Base-by-base conservation (phyloP, 2,113 vertebrate species). In the Equus przewalskii region DNA sequence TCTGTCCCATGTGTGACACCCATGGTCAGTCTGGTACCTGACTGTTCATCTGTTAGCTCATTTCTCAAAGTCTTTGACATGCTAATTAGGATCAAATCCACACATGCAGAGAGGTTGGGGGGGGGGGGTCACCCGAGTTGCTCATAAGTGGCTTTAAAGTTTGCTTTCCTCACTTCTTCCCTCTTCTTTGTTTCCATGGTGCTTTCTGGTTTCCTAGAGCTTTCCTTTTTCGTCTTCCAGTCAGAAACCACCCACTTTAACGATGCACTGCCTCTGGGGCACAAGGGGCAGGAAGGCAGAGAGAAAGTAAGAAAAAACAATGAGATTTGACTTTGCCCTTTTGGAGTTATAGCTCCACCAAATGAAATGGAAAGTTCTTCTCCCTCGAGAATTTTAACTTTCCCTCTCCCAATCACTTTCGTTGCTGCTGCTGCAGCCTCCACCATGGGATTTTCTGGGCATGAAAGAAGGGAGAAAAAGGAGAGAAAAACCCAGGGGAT, bases 401-500 rank as follows among this genome's bases (percentile, higher is more conserved):
- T 95, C 56, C 73, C 79, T 92, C 8, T 89, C 60, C 54, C 36
- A 82, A 8, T 94, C 73, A 87, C 0, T 91, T 62, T 97, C 14
- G 28, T 90, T 90, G 56, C n/a, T 96, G 10, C 73, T 82, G 60
- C 4, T 56, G 87, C 33, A 94, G 9, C 62, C 44, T 96, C 46
- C 49, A 96, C 81, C 41, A 76, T 96, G 85, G 51, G 70, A 97
- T 97, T 95, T 97, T 96, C 85, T 76, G 88, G 76, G 28, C 81
- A 76, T 21, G 14, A 86, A 54, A 96, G 26, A 95, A 89, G 54
- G 54, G 41, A 81, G 54, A 18, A 58, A 96, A 76, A 62, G 62
- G 46, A 89, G 79, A 96, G 84, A 89, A 94, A 97, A 94, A 69
- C 84, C 88, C 80, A 75, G 88, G 94, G 95, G 26, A 78, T 98